A percentile compares a stretch with the other conserved stretches of the same genome.
phyloP scores from a whole-genome alignment of 2,797 vertebrate genomes.

The Notolepis coatsorum region DNA sequence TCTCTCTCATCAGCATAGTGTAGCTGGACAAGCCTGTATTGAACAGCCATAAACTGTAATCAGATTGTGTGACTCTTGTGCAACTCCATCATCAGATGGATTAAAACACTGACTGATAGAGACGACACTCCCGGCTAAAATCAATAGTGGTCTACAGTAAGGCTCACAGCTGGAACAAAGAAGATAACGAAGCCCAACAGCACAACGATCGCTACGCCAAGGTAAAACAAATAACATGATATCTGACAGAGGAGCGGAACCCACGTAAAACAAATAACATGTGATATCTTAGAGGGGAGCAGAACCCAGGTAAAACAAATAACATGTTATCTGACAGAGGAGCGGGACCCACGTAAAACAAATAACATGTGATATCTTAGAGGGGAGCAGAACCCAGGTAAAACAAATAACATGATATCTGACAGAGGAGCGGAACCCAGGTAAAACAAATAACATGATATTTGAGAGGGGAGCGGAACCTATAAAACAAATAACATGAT shows the following conservation, averaged over 20 bases:
- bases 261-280: no score
- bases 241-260: constrained; percentile 26
- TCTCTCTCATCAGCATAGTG: constrained; percentile 22
- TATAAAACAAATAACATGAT: no score
- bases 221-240: constrained; percentile 59
- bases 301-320: no score
- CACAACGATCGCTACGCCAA: constrained; percentile 58
- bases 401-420: no score
- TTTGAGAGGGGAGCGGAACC: no score
- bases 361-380: no score
- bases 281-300: no score
- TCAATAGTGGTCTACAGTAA: constrained; percentile 65
- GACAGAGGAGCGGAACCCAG: no score
- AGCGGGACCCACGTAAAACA: no score
- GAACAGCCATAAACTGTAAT: constrained; percentile 58
- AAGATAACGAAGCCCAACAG: constrained; percentile 65
- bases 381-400: no score
- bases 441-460: no score
- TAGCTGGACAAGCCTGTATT: constrained; percentile 17
- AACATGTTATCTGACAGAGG: no score
- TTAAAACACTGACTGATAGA: constrained; percentile 68
- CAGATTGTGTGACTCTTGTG: constrained; percentile 31
- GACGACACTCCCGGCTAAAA: constrained; percentile 59
- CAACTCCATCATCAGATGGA: constrained; percentile 67
- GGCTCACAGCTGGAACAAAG: constrained; percentile 50